Base-by-base conservation (phyloP, 2,888 invertebrate genomes). In the Anthoptus insignis region DNA sequence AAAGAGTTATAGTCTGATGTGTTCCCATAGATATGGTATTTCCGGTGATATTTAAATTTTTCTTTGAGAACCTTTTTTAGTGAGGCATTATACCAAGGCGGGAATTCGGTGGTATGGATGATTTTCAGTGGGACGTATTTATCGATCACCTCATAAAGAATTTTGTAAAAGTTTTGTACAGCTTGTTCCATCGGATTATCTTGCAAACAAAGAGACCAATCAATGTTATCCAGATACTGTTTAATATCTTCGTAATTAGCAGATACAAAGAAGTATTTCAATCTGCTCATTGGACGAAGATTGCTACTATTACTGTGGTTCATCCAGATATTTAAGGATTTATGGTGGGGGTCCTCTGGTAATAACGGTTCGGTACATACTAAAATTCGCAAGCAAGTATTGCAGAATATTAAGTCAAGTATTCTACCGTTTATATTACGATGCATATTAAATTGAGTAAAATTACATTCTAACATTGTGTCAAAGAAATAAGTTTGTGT, bases 61-160 rank as follows among this genome's bases (percentile, higher is more conserved):
- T 65, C 64, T 45, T 59, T 65, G 47, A 59, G 47, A 14, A 24
- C 47, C 59, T 16, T 61, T 61, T 50, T 37, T 13, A 65, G 59
- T 3, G 64, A 37, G 1, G 8, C 32, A 11, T 53, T 49, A 11
- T 65, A 59, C 64, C 64, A 65, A 2, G 34, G 45, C 5, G 64
- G 64, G 32, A 34, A 58, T 59, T 49, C 49, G 0, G 16, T 8
- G 50, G 56, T 11, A 59, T 32, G n/a, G 60, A 42, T 5, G 3
- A 14, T 8, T 50, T 57, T 13, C 57, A 50, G 3, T 57, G 27
- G 3, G n/a, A n/a, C n/a, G n/a, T n/a, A n/a, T n/a, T 49, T 37
- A 7, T 59, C 21, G 13, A 59, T n/a, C 2, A 4, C 45, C 2
- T 61, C 16, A 22, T 66, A 66, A 22, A 54, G 57, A 2, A 42